Base-by-base conservation (phyloP, 2,113 vertebrate species). In the Rhizomys pruinosus region DNA sequence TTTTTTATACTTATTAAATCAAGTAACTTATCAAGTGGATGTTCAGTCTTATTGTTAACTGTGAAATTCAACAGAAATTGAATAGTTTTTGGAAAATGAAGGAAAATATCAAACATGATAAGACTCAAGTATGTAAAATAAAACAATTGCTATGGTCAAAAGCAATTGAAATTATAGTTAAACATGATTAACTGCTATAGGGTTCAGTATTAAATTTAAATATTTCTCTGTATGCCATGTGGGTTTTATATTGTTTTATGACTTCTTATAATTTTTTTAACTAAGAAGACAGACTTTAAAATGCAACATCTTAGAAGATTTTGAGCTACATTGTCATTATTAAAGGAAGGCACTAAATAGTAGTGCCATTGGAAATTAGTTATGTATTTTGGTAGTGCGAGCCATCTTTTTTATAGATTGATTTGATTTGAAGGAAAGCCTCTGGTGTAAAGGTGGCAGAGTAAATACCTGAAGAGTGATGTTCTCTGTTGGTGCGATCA, bases 401-500 rank as follows among this genome's bases (percentile, higher is more conserved):
- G 94, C 98, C 98, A 98, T 99, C 98, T 98, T 98, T 98, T 98
- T 98, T 97, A 97, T 97, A 98, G 99, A 99, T 99, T 99, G 99
- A 99, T 99, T 99, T 98, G 98, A 98, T 98, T 98, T 98, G 98
- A 99, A 98, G 98, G 98, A 96, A 98, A 98, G 98, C 98, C 98
- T 98, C 97, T 98, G 98, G 98, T 98, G 97, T 98, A 97, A 98
- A 99, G 99, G 98, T 99, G 99, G 98, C 99, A 99, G 99, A 98
- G 99, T 99, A 99, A 99, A 99, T 99, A 99, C 99, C 99, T 98
- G 98, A 99, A 99, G 99, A 99, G 98, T 98, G 99, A 99, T 99
- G 99, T 98, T 98, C 98, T 98, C 98, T 99, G 97, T 99, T 98
- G 98, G 97, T 98, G 97, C 99, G 98, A 99, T 99, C 99, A 99